phyloP scores from a whole-genome alignment of 2,888 invertebrate species.

The Hipparchia semele region DNA sequence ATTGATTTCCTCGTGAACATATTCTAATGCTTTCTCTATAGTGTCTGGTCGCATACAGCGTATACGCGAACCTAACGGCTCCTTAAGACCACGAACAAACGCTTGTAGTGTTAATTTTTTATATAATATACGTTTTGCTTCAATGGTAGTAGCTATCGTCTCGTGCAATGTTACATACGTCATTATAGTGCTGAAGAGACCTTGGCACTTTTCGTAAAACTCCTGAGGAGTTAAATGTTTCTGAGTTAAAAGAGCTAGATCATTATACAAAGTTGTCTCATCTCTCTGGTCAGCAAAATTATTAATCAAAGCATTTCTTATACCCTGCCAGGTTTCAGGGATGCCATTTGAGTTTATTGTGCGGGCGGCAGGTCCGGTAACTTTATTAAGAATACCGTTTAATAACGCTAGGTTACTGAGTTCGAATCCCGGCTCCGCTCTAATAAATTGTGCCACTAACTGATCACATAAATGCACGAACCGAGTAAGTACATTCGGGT shows the following conservation, averaged over 20 bases:
- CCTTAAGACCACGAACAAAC: constrained; percentile 37
- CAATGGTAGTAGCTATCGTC: constrained; percentile 29
- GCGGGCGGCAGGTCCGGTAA: constrained; percentile 31
- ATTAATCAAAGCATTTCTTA: constrained; percentile 41
- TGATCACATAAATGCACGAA: constrained; percentile 45
- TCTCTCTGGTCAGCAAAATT: constrained; percentile 46
- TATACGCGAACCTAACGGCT: neutral
- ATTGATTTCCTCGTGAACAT: too few species aligned
- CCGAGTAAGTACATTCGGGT: constrained; percentile 38
- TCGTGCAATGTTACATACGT: constrained; percentile 33
- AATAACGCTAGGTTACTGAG: constrained; percentile 33
- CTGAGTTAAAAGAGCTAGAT: constrained; percentile 37
- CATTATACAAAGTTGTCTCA: constrained; percentile 45
- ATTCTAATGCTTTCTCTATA: too few species aligned
- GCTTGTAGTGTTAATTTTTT: constrained; percentile 36
- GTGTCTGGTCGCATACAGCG: too few species aligned
- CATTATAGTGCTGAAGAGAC: constrained; percentile 37
- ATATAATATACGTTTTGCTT: constrained; percentile 36
- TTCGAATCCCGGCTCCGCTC: constrained; percentile 21
- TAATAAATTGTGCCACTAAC: constrained; percentile 27
- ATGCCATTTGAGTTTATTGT: neutral
- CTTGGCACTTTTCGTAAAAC: constrained; percentile 35
- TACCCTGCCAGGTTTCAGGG: constrained; percentile 35
- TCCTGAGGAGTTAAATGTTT: constrained; percentile 34
- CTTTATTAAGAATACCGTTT: constrained; percentile 43